These are phyloP conservation scores for Oreochromis spilurus DNA, from an alignment of 2,113 vertebrate genomes.

Conservation along the genomic window DNA sequence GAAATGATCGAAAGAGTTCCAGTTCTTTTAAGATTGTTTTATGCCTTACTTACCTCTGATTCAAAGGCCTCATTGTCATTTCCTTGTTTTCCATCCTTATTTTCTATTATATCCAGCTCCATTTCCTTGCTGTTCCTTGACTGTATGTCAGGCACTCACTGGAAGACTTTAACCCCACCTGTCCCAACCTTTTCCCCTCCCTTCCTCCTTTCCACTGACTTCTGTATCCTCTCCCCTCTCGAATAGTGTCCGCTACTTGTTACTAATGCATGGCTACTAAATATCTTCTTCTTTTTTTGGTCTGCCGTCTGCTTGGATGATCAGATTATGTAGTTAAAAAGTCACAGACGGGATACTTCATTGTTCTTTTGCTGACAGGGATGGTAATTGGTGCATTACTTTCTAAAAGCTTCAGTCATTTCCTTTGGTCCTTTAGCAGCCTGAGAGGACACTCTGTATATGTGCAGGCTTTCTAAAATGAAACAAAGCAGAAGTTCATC, in stretches of 20 bases:
- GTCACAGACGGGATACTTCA: background rate
- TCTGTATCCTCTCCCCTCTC: background rate
- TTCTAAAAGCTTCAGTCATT: background rate
- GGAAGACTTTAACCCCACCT: background rate
- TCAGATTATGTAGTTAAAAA: background rate
- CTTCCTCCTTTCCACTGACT: background rate
- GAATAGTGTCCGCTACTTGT: background rate
- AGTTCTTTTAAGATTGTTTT: background rate
- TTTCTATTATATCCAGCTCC: conserved; percentile 4
- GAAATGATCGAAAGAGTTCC: background rate
- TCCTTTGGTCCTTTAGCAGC: background rate
- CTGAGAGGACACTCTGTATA: background rate
- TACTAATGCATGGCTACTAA: background rate
- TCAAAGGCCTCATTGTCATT: conserved; percentile 22
- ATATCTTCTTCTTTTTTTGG: background rate
- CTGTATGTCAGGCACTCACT: background rate
- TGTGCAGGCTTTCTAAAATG: background rate
- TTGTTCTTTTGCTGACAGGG: background rate
- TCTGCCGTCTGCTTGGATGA: background rate
- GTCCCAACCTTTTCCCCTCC: background rate
- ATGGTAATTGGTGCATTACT: background rate
- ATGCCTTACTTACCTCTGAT: conserved; percentile 18
- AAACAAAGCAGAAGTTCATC: background rate
- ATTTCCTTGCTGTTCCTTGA: background rate
- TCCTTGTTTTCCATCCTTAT: background rate